Evolutionary conservation across 2,113 vertebrate genomes (phyloP).

Genomic region (Isichthys henryi): DNA sequence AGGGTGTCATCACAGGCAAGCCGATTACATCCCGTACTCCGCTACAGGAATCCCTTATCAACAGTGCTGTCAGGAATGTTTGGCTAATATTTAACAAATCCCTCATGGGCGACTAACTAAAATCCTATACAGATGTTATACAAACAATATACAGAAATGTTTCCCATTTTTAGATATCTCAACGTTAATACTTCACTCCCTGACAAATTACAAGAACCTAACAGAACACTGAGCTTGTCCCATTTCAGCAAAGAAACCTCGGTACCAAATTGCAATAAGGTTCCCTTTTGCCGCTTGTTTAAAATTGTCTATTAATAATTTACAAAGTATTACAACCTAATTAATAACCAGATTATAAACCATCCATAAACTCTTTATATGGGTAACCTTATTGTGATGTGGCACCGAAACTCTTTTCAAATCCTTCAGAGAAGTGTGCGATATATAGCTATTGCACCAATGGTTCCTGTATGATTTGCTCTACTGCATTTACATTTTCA

Average conservation of each 20-base stretch:
- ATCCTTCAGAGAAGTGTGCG: background rate
- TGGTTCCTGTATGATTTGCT: background rate
- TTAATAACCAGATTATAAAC: no score
- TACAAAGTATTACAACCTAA: no score
- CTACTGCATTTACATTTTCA: background rate
- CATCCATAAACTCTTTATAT: no score
- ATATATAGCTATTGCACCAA: background rate
- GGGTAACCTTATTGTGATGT: no score
- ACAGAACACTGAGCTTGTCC: background rate
- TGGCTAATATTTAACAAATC: background rate
- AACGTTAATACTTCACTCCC: background rate
- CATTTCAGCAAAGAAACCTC: background rate
- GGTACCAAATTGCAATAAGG: no score
- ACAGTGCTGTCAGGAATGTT: background rate
- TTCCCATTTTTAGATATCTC: background rate
- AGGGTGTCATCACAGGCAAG: background rate
- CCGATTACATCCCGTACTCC: background rate
- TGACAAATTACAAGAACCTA: background rate
- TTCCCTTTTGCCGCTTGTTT: no score
- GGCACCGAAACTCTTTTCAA: background rate
- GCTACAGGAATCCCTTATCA: background rate
- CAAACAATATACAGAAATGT: background rate
- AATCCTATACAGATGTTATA: background rate
- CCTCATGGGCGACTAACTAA: background rate
- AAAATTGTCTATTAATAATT: no score